phyloP scores from a whole-genome alignment of 1,140 invertebrate genomes.

The Cotesia typhae region DNA sequence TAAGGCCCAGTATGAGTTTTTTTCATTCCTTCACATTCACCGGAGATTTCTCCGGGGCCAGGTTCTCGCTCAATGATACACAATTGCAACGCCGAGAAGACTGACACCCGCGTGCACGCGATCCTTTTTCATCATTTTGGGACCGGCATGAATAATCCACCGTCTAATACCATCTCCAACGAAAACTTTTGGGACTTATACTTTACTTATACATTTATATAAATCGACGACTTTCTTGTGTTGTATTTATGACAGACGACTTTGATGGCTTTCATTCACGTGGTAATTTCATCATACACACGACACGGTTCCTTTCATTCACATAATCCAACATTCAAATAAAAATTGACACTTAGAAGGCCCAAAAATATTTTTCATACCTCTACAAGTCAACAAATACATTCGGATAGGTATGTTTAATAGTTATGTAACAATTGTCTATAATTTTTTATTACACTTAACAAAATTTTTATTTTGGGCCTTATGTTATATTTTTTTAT shows the following conservation, averaged over 20 bases:
- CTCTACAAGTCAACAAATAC: too few relatives aligned
- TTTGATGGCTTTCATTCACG: slow-evolving; percentile 31
- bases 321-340: slow-evolving; percentile 3
- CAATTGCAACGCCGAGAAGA: slow-evolving; percentile 5
- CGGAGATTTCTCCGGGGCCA: slow-evolving; percentile 6
- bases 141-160: slow-evolving; percentile 29
- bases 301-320: slow-evolving; percentile 20
- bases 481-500: too few relatives aligned
- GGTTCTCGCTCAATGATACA: background rate
- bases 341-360: too few relatives aligned
- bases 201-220: background rate
- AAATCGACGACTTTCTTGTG: slow-evolving; percentile 13
- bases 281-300: slow-evolving; percentile 18
- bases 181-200: slow-evolving; percentile 48
- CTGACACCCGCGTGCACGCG: slow-evolving; percentile 24
- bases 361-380: too few relatives aligned
- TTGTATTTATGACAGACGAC: slow-evolving; percentile 21
- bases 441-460: too few relatives aligned
- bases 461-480: too few relatives aligned
- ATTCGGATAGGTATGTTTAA: too few relatives aligned
- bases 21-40: slow-evolving; percentile 2
- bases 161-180: slow-evolving; percentile 41
- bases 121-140: slow-evolving; percentile 12
- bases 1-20: slow-evolving; percentile 10
- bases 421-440: too few relatives aligned